A percentile compares a stretch with the other conserved stretches of the same genome.
Conservation (phyloP, 2,888 invertebrate genomes). For the Alviniconcha strummeri region DNA sequence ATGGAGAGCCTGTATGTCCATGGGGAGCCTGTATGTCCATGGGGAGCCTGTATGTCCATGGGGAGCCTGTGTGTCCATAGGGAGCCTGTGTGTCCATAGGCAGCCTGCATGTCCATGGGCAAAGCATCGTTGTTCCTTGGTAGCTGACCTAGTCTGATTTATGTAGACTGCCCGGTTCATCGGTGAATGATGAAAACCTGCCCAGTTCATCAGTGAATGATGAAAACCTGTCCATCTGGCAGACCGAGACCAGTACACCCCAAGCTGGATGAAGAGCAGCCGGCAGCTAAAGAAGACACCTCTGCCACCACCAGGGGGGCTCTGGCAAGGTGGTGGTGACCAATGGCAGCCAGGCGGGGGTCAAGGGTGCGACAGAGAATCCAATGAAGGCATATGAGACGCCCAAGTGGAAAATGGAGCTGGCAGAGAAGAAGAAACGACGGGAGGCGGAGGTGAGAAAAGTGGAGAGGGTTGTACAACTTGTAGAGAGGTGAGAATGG, state of each 20-base stretch:
- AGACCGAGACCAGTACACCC: slow-evolving; percentile 25
- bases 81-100: no score
- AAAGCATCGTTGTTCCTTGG: no score
- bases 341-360: neutral
- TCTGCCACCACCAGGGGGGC: neutral
- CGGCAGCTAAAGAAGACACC: slow-evolving; percentile 30
- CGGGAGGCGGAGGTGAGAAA: slow-evolving; percentile 16
- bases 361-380: neutral
- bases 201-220: no score
- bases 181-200: no score
- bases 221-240: neutral
- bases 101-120: no score
- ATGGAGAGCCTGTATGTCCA: no score
- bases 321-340: neutral
- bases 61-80: no score
- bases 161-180: no score
- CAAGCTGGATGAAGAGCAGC: slow-evolving; percentile 27
- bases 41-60: no score
- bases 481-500: no score
- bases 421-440: slow-evolving; percentile 34
- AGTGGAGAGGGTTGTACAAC: neutral
- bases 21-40: no score
- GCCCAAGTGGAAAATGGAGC: slow-evolving; percentile 30
- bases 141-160: no score
- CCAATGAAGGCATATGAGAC: slow-evolving; percentile 33